Percentiles rank a stretch among this genome's conserved stretches.
phyloP scores from a whole-genome alignment of 2,888 invertebrate species.

The Ischnura elegans region DNA sequence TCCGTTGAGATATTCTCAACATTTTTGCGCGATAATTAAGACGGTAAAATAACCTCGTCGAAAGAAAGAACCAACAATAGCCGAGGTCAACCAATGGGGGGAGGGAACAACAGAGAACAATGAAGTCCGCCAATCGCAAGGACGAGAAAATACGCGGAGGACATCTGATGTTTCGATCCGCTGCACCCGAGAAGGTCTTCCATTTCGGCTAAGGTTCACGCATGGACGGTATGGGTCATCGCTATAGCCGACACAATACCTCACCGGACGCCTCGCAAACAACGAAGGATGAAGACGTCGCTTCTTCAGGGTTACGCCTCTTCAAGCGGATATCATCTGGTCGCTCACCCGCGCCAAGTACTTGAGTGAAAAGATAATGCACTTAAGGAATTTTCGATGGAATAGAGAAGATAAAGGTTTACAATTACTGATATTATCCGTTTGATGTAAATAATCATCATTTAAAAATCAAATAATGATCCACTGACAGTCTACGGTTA shows the following conservation, averaged over 20 bases:
- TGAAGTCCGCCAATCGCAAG: not conserved
- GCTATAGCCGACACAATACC: not conserved
- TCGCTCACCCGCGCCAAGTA: not conserved
- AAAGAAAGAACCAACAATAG: not conserved
- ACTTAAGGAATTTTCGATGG: too few relatives aligned
- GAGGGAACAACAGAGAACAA: not conserved
- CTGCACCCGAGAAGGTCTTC: not conserved
- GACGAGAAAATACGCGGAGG: slow-evolving; percentile 1
- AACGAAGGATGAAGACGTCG: not conserved
- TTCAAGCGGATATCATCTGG: not conserved
- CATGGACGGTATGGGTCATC: not conserved
- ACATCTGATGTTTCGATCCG: not conserved
- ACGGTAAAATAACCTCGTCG: not conserved
- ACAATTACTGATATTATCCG: too few relatives aligned
- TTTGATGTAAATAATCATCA: too few relatives aligned
- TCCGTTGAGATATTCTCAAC: not conserved
- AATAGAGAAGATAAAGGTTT: not conserved
- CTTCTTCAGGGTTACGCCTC: not conserved
- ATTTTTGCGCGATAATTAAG: not conserved
- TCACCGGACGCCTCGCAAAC: not conserved
- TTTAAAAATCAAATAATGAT: too few relatives aligned
- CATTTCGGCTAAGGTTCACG: not conserved
- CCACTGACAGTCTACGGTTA: too few relatives aligned
- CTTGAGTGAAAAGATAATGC: not conserved
- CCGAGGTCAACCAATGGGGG: not conserved